Percentiles rank a stretch among this genome's conserved stretches.
These are phyloP conservation scores for Drosophila carrolli DNA, from an alignment of 1,140 invertebrate species.

Conservation along the genomic window DNA sequence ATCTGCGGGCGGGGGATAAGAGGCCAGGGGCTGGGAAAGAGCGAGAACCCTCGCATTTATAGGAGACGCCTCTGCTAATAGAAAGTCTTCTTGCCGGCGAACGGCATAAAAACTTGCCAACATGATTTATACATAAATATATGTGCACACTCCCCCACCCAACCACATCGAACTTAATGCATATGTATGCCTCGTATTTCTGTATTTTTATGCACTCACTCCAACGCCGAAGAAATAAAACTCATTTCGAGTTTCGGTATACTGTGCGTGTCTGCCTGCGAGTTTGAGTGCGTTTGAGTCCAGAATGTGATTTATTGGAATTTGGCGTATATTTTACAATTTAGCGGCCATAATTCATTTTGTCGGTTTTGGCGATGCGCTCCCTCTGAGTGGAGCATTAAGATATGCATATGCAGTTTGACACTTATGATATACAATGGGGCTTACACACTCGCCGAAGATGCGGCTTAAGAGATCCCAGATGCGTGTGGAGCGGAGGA, in stretches of 20 bases:
- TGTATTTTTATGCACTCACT: slow-evolving; percentile 57
- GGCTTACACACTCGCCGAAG: slow-evolving; percentile 27
- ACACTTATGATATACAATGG: slow-evolving; percentile 37
- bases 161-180: slow-evolving; percentile 54
- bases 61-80: slow-evolving; percentile 70
- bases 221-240: slow-evolving; percentile 32
- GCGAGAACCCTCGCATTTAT: slow-evolving; percentile 42
- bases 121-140: slow-evolving; percentile 81
- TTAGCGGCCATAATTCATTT: slow-evolving; percentile 83
- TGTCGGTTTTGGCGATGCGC: slow-evolving; percentile 75
- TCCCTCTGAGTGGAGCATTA: slow-evolving; percentile 62
- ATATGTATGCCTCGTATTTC: slow-evolving; percentile 57
- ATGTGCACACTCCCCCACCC: slow-evolving; percentile 32
- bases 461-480: slow-evolving; percentile 9
- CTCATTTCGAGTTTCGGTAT: slow-evolving; percentile 63
- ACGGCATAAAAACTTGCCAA: slow-evolving; percentile 82
- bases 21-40: slow-evolving; percentile 19
- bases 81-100: slow-evolving; percentile 61
- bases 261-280: slow-evolving; percentile 6
- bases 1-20: not conserved
- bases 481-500: not conserved
- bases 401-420: slow-evolving; percentile 63
- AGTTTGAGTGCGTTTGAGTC: slow-evolving; percentile 25
- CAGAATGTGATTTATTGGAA: slow-evolving; percentile 77
- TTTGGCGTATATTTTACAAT: slow-evolving; percentile 82